Base-by-base conservation (phyloP, 2,888 invertebrate genomes). In the Agrochola lychnidis region DNA sequence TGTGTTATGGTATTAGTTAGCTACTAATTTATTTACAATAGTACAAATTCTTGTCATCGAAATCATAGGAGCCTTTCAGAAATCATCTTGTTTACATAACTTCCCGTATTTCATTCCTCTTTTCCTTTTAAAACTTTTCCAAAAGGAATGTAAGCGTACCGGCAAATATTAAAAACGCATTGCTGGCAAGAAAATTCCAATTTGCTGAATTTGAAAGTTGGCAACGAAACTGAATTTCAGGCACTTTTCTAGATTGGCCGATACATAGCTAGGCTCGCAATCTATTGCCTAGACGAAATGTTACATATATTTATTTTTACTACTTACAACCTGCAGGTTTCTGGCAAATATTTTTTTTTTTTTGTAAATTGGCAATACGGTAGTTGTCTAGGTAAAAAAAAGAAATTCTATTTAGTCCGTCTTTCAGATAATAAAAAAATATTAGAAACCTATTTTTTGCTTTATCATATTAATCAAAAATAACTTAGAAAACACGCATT, bases 171-270 rank as follows among this genome's bases (percentile, higher is more conserved):
- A 71, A 78, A 85, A 83, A 81, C 74, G 78, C 70, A 76, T 76
- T 30, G 78, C 73, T 77, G 82, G 84, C 84, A 79, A 85, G 82
- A 84, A 82, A 72, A 82, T 88, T 88, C 86, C 84, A 86, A 83
- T 86, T 88, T 76, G 48, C 63, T 22, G 66, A 62, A 76, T 73
- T 68, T 68, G 63, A 73, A 84, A 86, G 76, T 84, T 80, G 79
- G 81, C 83, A 83, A 48, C 51, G 48, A 7, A 30, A 19, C 64
- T 22, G 62, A 70, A 68, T 64, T 80, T 68, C 61, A n/a, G 36
- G 61, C 74, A 77, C 78, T 87, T 57, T 51, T 45, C 62, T 61
- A 76, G 25, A 76, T 82, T 87, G 71, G 73, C 36, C 63, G 53
- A 45, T 64, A 70, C 64, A n/a, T 71, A 71, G 53, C 25, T 10